Conservation (phyloP, 2,797 vertebrate species). For the Rhinella marina region DNA sequence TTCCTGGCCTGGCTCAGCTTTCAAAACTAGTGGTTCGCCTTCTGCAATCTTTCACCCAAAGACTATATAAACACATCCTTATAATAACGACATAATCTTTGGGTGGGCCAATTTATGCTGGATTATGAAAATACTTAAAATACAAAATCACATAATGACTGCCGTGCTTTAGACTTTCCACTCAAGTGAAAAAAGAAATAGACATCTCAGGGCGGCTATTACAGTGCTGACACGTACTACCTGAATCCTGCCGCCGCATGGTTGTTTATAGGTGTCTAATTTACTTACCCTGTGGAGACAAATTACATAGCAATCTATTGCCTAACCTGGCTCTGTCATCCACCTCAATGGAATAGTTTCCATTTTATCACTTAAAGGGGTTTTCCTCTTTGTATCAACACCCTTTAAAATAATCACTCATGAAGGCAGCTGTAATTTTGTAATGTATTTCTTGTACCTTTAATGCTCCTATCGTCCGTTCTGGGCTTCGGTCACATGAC, state of each 20-base stretch:
- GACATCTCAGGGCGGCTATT: constrained; percentile 62
- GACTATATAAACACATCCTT: constrained; percentile 87
- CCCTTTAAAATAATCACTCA: no score
- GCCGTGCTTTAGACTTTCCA: constrained; percentile 77
- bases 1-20: constrained; percentile 95
- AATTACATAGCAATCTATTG: constrained; percentile 62
- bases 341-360: background rate
- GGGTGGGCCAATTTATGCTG: constrained; percentile 84
- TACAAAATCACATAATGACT: constrained; percentile 84
- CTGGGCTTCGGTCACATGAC: no score
- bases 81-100: constrained; percentile 84
- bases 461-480: no score
- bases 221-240: constrained; percentile 60
- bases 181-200: constrained; percentile 63
- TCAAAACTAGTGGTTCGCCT: constrained; percentile 84
- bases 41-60: constrained; percentile 91
- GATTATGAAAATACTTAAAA: constrained; percentile 87
- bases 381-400: no score
- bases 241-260: constrained; percentile 31
- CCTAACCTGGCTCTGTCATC: background rate
- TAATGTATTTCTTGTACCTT: no score
- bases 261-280: constrained; percentile 63
- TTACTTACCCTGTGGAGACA: constrained; percentile 61
- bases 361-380: background rate
- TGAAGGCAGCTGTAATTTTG: no score